A percentile compares a stretch with the other conserved stretches of the same genome.
phyloP scores from a whole-genome alignment of 2,113 vertebrate genomes.

The Turdus rufiventris region DNA sequence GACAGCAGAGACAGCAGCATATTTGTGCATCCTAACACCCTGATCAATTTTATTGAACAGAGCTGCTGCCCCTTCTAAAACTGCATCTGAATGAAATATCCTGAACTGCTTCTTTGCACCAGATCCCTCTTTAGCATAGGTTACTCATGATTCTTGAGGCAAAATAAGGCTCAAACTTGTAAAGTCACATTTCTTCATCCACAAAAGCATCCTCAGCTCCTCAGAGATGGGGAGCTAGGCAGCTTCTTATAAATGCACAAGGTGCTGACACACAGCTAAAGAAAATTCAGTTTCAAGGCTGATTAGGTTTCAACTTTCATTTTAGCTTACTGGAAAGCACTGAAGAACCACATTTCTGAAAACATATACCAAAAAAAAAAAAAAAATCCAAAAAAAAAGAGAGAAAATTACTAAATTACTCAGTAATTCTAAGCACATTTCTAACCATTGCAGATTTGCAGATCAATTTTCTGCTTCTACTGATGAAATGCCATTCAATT shows the following conservation, averaged over 20 bases:
- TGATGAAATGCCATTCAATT: neutral
- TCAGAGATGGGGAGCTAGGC: neutral
- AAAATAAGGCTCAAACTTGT: neutral
- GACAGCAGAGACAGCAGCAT: neutral
- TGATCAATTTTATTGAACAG: constrained; percentile 1
- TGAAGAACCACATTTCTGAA: neutral
- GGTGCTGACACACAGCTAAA: neutral
- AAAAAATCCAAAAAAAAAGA: neutral
- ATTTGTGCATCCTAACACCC: neutral
- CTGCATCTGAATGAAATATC: neutral
- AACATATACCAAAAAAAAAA: neutral
- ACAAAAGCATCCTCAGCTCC: neutral
- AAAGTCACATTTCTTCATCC: neutral
- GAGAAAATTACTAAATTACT: neutral
- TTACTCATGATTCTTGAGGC: neutral
- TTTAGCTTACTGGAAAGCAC: neutral
- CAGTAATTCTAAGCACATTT: neutral
- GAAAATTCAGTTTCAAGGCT: neutral
- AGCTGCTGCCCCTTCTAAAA: neutral
- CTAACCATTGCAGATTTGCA: neutral
- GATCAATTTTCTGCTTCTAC: neutral
- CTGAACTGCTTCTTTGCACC: neutral
- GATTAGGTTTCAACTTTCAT: neutral
- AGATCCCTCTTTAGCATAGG: neutral
- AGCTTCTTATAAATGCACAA: neutral